A percentile compares a stretch with the other conserved stretches of the same genome.
These are phyloP conservation scores for Atethmia centrago DNA, from an alignment of 2,888 invertebrate genomes.

Conservation along the genomic window DNA sequence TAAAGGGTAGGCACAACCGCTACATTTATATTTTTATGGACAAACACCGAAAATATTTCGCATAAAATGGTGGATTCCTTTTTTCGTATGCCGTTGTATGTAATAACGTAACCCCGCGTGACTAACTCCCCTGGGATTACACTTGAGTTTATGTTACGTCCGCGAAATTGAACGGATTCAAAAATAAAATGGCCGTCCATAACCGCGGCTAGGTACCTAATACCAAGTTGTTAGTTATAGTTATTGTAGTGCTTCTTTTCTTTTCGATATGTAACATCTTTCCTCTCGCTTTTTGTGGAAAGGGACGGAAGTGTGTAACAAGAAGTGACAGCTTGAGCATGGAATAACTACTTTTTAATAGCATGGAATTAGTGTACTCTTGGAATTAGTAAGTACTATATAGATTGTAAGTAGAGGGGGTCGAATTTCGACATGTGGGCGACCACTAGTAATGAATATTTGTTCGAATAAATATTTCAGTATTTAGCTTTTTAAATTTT, in stretches of 20 bases:
- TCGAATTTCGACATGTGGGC: no score
- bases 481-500: no score
- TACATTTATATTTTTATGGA: slow-evolving; percentile 69
- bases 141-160: slow-evolving; percentile 75
- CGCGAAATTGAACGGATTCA: slow-evolving; percentile 76
- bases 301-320: no score
- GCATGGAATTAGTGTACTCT: no score
- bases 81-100: slow-evolving; percentile 71
- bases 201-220: slow-evolving; percentile 62
- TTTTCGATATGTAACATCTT: no score
- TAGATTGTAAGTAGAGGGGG: no score
- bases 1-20: slow-evolving; percentile 57
- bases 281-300: no score
- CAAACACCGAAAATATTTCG: slow-evolving; percentile 71
- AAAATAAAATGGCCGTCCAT: slow-evolving; percentile 73
- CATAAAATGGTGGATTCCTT: slow-evolving; percentile 72
- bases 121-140: slow-evolving; percentile 76
- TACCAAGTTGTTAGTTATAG: slow-evolving; percentile 37
- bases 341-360: no score
- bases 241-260: slow-evolving; percentile 28
- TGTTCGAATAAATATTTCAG: no score
- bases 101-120: slow-evolving; percentile 73
- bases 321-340: no score
- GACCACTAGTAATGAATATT: no score
- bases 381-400: no score